Evolutionary conservation across 2,888 invertebrate genomes (phyloP), one percentile per base, ranked within the genome.

Genomic region (Ischnus inquisitorius): DNA sequence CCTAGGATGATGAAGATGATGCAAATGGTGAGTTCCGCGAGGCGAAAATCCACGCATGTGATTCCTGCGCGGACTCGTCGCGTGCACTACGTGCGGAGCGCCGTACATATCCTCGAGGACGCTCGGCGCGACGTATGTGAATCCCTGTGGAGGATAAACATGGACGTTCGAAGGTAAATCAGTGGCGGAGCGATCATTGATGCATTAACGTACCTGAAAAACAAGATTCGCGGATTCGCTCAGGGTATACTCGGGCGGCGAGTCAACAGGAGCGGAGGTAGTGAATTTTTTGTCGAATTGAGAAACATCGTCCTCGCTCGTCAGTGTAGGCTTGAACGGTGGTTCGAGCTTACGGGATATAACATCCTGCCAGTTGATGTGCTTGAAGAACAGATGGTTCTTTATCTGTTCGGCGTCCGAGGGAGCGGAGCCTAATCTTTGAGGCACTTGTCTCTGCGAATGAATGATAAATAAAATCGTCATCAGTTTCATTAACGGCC

Each of bases 281-380:
- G 99, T 99, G 94, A 99, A 99, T 94, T 98, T 98, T 84, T 97
- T 98, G 94, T 99, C 99, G 94, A 99, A 99, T 93, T 99, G 98
- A 77, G 99, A 99, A 14, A 98, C 98, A 94, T 99, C 99, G 92
- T 99, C 99, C 93, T 98, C 99, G 93, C 95, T 94, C 93, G 98
- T 96, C 94, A 99, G 94, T 91, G 96, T 96, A 77, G 99, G 99
- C 94, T 97, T 98, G 92, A 98, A 98, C 41, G 99, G 99, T 62
- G 99, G 99, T 91, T 98, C 98, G 81, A 98, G 94, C 93, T 97
- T 96, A 90, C 98, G 96, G 25, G 96, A 96, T 86, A 98, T 95
- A 1, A 99, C 98, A 90, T 98, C 98, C 85, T 97, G 96, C 99
- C 99, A 99, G 93, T 97, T 97, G 85, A 98, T 97, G 93, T 97